Base-by-base conservation (phyloP, 1,140 invertebrate species). In the Drosophila nigrodunni region DNA sequence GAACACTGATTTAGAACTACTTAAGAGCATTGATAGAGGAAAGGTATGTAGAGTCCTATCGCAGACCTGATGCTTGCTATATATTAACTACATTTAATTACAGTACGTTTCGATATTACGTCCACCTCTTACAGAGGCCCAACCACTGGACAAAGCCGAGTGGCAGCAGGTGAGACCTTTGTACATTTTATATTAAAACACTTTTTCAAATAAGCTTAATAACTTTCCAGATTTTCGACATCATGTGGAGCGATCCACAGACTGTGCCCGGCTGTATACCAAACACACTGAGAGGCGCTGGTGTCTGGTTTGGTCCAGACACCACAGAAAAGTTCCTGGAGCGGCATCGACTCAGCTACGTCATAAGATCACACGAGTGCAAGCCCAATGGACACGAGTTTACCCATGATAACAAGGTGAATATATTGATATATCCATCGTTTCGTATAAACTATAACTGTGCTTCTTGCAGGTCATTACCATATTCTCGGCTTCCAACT, bases 401-500 rank as follows among this genome's bases (percentile, higher is more conserved):
- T 61, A 94, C 95, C 25, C 98, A 98, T 82, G 94, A 96, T 86
- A 95, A 96, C 66, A 96, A 96, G 93, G 96, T 97, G 92, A 92
- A 35, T 72, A 34, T 10, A 8, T 13, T 7, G 1, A 15, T 30
- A 30, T 30, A 8, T 8, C n/a, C 35, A 55, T 62, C 0, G 5
- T 34, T 18, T 30, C 25, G 0, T 30, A 52, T 54, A 65, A 44
- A 39, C 39, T 30, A 50, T 6, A 39, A 30, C 9, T 46, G 10
- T 21, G 2, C 18, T 35, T 41, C 30, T 34, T 61, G 2, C 77
- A 97, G 96, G 96, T 97, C 49, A 95, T 98, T 72, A 98, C 97
- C 41, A 96, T 98, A 77, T 98, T 98, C 93, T 98, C 97, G 8
- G 97, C 97, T 1, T 98, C 97, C 2, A 98, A 98, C 92, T 98